Evolutionary conservation across 2,797 vertebrate species (phyloP).

Genomic region (Delichon dasypus): DNA sequence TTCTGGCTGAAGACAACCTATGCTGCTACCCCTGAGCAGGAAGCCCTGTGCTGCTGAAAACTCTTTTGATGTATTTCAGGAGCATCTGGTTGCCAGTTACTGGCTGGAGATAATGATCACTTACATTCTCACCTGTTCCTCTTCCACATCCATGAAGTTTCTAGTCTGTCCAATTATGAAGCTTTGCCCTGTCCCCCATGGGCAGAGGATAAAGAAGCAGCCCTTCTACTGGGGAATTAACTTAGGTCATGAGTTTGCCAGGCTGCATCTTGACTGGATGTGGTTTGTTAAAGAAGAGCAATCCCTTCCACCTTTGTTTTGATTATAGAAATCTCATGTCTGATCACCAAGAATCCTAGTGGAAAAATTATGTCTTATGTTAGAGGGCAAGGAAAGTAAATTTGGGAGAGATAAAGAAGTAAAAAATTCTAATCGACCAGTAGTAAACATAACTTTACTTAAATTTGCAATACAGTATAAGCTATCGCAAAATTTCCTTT

Average conservation of each 20-base stretch:
- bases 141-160: conserved; percentile 66
- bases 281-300: background rate
- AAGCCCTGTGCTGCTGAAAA: background rate
- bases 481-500: background rate
- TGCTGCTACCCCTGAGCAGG: background rate
- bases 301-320: background rate
- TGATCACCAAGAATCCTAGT: background rate
- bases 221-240: conserved; percentile 31
- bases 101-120: conserved; percentile 71
- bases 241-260: conserved; percentile 26
- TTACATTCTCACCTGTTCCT: conserved; percentile 67
- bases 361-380: background rate
- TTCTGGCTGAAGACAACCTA: background rate
- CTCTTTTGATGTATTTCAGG: conserved; percentile 44
- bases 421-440: background rate
- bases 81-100: conserved; percentile 67
- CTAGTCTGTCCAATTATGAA: conserved; percentile 55
- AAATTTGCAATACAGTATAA: background rate
- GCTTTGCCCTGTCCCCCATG: conserved; percentile 36
- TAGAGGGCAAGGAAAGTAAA: background rate
- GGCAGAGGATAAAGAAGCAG: conserved; percentile 35
- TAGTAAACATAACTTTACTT: background rate
- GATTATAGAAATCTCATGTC: background rate
- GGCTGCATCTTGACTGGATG: conserved; percentile 27
- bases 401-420: background rate